These are phyloP conservation scores for Apis florea DNA, from an alignment of 1,140 invertebrate genomes.

Conservation along the genomic window DNA sequence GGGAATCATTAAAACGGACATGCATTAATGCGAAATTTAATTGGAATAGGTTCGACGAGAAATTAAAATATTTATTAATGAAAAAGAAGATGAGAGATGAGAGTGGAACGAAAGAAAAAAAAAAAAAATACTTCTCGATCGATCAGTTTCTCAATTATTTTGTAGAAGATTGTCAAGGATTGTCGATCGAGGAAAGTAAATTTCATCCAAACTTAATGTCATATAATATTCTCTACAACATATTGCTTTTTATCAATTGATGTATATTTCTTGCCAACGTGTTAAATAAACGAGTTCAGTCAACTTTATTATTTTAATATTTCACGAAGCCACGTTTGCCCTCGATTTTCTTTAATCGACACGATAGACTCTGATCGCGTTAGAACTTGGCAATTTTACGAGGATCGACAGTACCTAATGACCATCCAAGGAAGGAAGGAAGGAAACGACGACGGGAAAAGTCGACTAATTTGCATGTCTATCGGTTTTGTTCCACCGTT, in stretches of 20 bases:
- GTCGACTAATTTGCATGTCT: background rate
- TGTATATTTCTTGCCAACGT: no score
- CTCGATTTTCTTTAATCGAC: background rate
- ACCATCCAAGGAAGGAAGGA: background rate
- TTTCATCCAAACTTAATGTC: no score
- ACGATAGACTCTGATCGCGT: no score
- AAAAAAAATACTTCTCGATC: background rate
- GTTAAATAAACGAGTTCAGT: background rate
- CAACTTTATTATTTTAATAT: background rate
- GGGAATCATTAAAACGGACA: constrained; percentile 33
- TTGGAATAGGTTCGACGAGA: background rate
- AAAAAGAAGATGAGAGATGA: background rate
- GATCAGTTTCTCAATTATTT: background rate
- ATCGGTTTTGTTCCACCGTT: background rate
- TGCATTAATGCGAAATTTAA: constrained; percentile 27
- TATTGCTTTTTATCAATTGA: no score
- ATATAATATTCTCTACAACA: no score
- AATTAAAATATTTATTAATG: background rate
- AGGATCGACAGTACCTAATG: background rate
- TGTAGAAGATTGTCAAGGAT: no score
- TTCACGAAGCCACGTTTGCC: background rate
- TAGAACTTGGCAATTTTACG: background rate
- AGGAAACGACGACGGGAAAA: background rate
- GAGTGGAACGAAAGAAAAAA: no score
- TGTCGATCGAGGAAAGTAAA: no score